Evolutionary conservation across 2,113 vertebrate species (phyloP).

Genomic region (Gopherus flavomarginatus): DNA sequence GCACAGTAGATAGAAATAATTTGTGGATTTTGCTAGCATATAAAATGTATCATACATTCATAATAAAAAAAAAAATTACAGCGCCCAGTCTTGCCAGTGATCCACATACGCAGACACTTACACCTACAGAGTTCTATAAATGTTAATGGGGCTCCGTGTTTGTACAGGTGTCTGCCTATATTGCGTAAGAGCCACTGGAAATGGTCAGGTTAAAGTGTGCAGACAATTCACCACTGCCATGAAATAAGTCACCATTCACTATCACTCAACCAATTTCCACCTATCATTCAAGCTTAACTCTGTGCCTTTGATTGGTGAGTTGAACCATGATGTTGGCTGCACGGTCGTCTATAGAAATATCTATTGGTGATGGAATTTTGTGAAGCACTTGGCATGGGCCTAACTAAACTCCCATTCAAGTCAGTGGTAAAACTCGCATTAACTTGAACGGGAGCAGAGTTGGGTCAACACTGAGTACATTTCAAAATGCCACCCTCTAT

Average conservation of each 20-base stretch:
- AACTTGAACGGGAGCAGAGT: background rate
- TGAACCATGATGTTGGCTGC: background rate
- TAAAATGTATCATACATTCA: slow-evolving; percentile 59
- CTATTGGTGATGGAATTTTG: background rate
- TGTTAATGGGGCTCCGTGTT: slow-evolving; percentile 33
- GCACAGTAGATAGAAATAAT: background rate
- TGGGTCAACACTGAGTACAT: background rate
- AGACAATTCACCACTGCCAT: background rate
- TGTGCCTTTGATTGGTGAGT: background rate
- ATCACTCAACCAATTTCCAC: background rate
- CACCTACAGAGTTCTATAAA: slow-evolving; percentile 44
- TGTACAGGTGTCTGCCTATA: background rate
- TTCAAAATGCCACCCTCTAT: background rate
- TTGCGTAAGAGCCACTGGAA: background rate
- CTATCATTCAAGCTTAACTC: background rate
- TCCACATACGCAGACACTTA: slow-evolving; percentile 60
- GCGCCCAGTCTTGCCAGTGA: slow-evolving; percentile 13
- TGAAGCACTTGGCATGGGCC: background rate
- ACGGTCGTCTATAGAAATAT: background rate
- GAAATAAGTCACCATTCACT: background rate
- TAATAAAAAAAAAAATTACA: slow-evolving; percentile 65
- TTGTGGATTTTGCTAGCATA: slow-evolving; percentile 23
- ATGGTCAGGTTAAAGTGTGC: background rate
- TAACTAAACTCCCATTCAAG: background rate
- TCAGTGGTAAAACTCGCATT: background rate